Percentiles rank a stretch among this genome's conserved stretches.
These are phyloP conservation scores for Rhinoderma darwinii DNA, from an alignment of 2,113 vertebrate genomes.

Conservation along the genomic window DNA sequence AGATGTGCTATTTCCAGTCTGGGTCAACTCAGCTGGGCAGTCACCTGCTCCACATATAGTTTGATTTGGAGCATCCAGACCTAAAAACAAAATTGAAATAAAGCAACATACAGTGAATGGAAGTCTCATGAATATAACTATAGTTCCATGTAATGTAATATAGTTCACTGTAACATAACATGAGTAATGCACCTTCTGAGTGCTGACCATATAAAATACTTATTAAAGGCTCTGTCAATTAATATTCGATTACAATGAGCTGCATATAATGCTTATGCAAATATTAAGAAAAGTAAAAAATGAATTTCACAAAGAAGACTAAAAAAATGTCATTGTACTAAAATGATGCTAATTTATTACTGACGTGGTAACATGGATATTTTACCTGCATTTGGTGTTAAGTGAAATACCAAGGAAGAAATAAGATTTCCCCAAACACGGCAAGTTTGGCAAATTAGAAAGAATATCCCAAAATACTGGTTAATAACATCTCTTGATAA, in stretches of 20 bases:
- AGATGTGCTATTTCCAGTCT: constrained; percentile 30
- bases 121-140: no score
- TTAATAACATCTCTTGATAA: constrained; percentile 52
- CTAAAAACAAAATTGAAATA: constrained; percentile 1
- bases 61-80: constrained; percentile 49
- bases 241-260: no score
- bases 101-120: no score
- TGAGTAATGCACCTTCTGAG: no score
- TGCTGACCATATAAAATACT: no score
- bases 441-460: constrained; percentile 60
- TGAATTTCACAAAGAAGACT: background rate
- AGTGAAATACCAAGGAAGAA: constrained; percentile 57
- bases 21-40: constrained; percentile 15
- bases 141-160: no score
- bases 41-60: constrained; percentile 52
- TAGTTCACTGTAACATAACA: no score
- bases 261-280: no score
- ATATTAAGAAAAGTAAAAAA: background rate
- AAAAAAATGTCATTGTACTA: background rate
- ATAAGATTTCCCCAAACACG: constrained; percentile 59
- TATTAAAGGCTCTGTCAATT: no score
- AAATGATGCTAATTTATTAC: background rate
- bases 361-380: background rate
- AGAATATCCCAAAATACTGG: constrained; percentile 60
- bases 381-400: constrained; percentile 54